Evolutionary conservation across 2,888 invertebrate genomes (phyloP).

Genomic region (Phalangium opilio): DNA sequence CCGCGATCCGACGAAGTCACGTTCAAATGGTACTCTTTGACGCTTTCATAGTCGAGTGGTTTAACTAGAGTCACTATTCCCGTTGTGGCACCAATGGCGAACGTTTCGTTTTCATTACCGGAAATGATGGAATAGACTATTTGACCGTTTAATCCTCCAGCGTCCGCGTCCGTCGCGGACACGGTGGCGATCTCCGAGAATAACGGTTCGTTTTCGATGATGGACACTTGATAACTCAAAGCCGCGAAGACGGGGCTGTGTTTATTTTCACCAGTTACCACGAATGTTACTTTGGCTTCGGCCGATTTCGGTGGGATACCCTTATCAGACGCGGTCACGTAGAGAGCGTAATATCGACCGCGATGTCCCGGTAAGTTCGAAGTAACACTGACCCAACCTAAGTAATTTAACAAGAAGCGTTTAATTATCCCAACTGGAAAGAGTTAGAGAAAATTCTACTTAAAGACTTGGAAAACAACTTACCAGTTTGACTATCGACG

Average conservation of each 20-base stretch:
- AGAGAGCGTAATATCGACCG: constrained; percentile 42
- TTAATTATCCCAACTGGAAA: background rate
- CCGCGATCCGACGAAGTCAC: constrained; percentile 76
- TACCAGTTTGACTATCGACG: constrained; percentile 55
- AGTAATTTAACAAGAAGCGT: constrained; percentile 4
- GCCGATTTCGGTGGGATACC: constrained; percentile 75
- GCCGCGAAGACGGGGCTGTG: constrained; percentile 67
- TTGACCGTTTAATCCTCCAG: constrained; percentile 71
- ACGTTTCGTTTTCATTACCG: constrained; percentile 64
- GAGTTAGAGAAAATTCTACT: background rate
- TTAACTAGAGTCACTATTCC: constrained; percentile 66
- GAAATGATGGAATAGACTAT: constrained; percentile 66
- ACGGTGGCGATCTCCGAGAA: constrained; percentile 72
- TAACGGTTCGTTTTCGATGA: constrained; percentile 76
- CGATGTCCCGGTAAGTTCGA: constrained; percentile 39
- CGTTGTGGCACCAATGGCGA: constrained; percentile 55
- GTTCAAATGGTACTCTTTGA: constrained; percentile 67
- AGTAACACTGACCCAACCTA: constrained; percentile 52
- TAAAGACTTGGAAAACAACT: background rate
- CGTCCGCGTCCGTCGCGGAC: constrained; percentile 64
- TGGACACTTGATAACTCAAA: constrained; percentile 65
- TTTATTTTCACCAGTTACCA: constrained; percentile 70
- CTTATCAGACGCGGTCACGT: constrained; percentile 61
- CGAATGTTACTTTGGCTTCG: constrained; percentile 52
- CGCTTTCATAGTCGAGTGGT: constrained; percentile 68